Percentiles rank a stretch among this genome's conserved stretches.
Evolutionary conservation across 2,797 vertebrate genomes (phyloP).

Genomic region (Pelobates cultripes): DNA sequence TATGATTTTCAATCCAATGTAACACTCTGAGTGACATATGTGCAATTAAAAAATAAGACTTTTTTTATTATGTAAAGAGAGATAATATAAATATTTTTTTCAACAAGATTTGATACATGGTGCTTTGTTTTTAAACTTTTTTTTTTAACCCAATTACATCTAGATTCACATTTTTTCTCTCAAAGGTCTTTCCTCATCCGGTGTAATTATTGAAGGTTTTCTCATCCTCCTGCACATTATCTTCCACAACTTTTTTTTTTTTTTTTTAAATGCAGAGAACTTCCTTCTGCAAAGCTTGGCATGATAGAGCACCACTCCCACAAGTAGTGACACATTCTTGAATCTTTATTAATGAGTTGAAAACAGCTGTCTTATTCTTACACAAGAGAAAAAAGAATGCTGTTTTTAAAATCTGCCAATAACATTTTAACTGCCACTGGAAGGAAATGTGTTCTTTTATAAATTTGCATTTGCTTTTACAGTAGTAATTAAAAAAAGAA

Average conservation of each 20-base stretch:
- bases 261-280: slow-evolving; percentile 12
- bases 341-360: neutral
- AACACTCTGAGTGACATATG: too few species aligned
- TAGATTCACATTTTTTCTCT: slow-evolving; percentile 5
- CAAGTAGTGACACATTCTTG: slow-evolving; percentile 33
- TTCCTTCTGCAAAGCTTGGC: slow-evolving; percentile 26
- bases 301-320: slow-evolving; percentile 1
- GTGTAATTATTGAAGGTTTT: slow-evolving; percentile 18
- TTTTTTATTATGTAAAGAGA: too few species aligned
- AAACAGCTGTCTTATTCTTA: slow-evolving; percentile 19
- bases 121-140: too few species aligned
- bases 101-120: too few species aligned
- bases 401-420: neutral
- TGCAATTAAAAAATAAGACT: too few species aligned
- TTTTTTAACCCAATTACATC: too few species aligned
- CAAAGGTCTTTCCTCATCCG: slow-evolving; percentile 18
- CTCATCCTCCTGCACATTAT: neutral
- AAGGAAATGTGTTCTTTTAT: too few species aligned
- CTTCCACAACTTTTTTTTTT: slow-evolving; percentile 1
- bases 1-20: too few species aligned
- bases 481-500: neutral
- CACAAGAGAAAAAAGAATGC: slow-evolving; percentile 1
- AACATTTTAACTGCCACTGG: neutral
- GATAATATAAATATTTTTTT: too few species aligned
- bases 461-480: neutral